Conservation (phyloP, 2,113 vertebrate genomes). For the Urocolius indicus region DNA sequence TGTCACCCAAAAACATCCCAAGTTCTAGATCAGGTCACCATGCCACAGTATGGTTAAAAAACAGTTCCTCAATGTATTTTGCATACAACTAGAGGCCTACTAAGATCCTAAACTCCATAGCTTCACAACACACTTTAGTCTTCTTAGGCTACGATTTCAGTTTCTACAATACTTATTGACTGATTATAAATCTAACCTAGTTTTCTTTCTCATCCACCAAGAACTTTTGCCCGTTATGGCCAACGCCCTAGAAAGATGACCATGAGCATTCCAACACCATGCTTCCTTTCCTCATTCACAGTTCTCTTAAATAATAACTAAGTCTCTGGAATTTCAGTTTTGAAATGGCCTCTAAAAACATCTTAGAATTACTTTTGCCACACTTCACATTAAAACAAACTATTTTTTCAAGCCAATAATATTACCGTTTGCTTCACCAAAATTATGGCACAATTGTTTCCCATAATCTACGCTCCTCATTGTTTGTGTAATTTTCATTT, state of each 20-base stretch:
- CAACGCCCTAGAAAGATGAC: background rate
- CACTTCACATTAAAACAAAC: background rate
- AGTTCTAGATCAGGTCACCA: background rate
- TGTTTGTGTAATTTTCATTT: background rate
- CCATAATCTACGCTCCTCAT: background rate
- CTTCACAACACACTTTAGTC: background rate
- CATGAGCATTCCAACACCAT: background rate
- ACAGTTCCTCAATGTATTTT: background rate
- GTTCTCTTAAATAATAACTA: background rate
- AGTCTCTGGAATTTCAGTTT: background rate
- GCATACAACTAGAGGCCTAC: background rate
- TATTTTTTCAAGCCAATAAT: background rate
- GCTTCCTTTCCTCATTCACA: background rate
- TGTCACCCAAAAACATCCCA: background rate
- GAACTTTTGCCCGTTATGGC: background rate
- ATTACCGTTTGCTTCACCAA: background rate
- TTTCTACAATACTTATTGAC: background rate
- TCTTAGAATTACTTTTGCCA: background rate
- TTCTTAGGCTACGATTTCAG: background rate
- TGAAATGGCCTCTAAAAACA: background rate
- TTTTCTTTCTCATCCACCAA: background rate
- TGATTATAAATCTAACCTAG: background rate
- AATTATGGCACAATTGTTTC: background rate
- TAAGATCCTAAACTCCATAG: background rate
- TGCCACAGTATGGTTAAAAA: background rate